Base-by-base conservation (phyloP, 2,113 vertebrate species). In the Eleginops maclovinus region DNA sequence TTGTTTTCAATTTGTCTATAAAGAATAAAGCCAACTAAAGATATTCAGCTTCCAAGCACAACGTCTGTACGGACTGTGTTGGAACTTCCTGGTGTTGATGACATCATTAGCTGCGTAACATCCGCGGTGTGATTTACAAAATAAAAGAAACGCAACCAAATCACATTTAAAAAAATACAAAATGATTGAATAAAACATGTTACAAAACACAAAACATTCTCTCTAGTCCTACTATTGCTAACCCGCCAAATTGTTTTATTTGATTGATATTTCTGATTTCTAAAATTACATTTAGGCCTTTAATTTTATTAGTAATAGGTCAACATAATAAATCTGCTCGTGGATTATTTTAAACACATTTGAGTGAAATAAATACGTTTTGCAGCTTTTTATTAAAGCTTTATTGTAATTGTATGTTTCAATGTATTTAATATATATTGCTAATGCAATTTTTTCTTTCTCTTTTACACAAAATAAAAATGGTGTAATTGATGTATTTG, bases 21-120 rank as follows among this genome's bases (percentile, higher is more conserved):
- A 64, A 69, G 0, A 71, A 79, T 13, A 75, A 46, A 14, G 4
- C 12, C 31, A 49, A 24, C 17, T 4, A 67, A 44, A 9, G 9
- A 17, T 24, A 54, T 41, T 19, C 2, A 58, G 54, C 24, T 41
- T 54, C 7, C 9, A 44, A 54, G 15, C 3, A 73, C 26, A 79
- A 47, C 61, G 72, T 22, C 41, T 17, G 26, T 65, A 28, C 16
- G 22, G 50, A 41, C 44, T 62, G 67, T 76, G 78, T 51, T 76
- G 71, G 70, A 56, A 86, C 82, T 91, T 90, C 90, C 88, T 67
- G 50, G 54, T 83, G 3, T 36, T 36, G 6, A 6, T 60, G 46
- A 82, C 81, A 6, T 79, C 53, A 58, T 13, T 0, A 2, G 0
- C 3, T n/a, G 21, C 84, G 87, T 77, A 49, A 89, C 40, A 72